Percentiles rank a stretch among this genome's conserved stretches.
Evolutionary conservation across 2,888 invertebrate species (phyloP).

Genomic region (Spilarctia lutea): DNA sequence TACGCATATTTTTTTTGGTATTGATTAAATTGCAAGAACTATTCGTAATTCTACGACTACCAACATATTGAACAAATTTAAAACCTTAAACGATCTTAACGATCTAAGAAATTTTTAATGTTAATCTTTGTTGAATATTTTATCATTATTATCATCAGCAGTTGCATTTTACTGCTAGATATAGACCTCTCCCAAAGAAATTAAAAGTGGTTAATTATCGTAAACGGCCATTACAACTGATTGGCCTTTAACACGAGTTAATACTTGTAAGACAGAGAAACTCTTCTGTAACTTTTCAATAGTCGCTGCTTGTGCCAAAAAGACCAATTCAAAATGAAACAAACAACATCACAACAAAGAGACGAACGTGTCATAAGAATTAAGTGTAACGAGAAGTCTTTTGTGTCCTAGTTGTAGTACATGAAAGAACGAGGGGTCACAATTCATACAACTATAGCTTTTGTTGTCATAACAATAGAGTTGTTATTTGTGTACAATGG

Average conservation of each 20-base stretch:
- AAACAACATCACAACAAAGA: conserved; percentile 11
- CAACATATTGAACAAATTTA: neutral
- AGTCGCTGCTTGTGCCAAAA: conserved; percentile 6
- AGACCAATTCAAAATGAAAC: conserved; percentile 9
- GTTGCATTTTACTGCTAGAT: no score
- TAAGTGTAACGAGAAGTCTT: conserved; percentile 12
- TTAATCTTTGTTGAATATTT: no score
- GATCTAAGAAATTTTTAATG: no score
- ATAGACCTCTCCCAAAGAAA: no score
- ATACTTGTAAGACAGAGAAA: neutral
- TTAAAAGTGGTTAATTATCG: no score
- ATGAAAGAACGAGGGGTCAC: conserved; percentile 1
- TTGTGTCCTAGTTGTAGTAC: conserved; percentile 10
- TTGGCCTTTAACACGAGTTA: neutral
- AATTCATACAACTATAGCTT: conserved; percentile 11
- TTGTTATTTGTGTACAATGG: conserved; percentile 7
- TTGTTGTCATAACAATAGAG: conserved; percentile 13
- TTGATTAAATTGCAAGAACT: neutral
- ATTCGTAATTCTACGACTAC: neutral
- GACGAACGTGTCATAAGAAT: conserved; percentile 15
- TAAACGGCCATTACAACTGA: no score
- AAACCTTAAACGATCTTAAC: no score
- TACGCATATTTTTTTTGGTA: no score
- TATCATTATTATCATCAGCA: no score
- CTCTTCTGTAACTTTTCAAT: neutral